Percentiles rank a stretch among this genome's conserved stretches.
phyloP scores from a whole-genome alignment of 2,113 vertebrate species.

The Lepidothrix coronata region DNA sequence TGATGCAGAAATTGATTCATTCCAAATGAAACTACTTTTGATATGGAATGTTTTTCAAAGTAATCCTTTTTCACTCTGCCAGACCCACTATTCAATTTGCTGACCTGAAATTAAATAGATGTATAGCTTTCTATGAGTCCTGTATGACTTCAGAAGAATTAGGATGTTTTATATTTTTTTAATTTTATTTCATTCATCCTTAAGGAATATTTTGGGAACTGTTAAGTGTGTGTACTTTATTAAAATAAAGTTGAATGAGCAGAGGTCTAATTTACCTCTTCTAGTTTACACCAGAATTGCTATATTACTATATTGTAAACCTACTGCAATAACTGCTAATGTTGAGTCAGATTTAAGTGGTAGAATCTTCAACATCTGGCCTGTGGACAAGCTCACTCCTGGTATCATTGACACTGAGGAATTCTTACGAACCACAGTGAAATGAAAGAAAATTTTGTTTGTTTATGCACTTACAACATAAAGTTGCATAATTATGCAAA shows the following conservation, averaged over 20 bases:
- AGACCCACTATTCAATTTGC: background rate
- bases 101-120: background rate
- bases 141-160: background rate
- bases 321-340: background rate
- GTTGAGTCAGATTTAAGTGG: background rate
- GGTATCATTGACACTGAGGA: background rate
- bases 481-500: background rate
- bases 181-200: background rate
- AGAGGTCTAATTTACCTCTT: background rate
- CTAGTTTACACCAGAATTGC: background rate
- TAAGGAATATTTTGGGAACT: background rate
- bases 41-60: background rate
- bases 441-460: background rate
- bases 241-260: background rate
- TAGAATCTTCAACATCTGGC: background rate
- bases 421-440: background rate
- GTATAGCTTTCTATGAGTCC: background rate
- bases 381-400: background rate
- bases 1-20: background rate
- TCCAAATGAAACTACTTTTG: background rate
- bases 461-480: background rate
- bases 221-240: background rate
- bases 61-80: background rate
- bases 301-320: background rate
- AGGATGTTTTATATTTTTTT: background rate